Evolutionary conservation across 2,797 vertebrate species (phyloP).

Genomic region (Darevskia nairensis): DNA sequence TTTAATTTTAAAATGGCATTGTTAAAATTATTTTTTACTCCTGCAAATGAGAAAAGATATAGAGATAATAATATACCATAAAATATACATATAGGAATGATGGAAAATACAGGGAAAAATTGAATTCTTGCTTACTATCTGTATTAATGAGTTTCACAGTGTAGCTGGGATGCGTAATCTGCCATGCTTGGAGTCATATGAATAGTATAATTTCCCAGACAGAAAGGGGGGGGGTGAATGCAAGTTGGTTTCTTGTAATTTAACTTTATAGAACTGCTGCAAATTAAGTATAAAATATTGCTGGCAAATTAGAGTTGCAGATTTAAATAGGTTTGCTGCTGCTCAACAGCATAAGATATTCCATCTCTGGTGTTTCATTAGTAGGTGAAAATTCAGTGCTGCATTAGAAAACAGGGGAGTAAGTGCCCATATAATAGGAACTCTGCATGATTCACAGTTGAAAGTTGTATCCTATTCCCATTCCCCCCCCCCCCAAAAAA

Average conservation of each 20-base stretch:
- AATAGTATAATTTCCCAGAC: constrained; percentile 29
- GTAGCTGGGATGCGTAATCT: not conserved
- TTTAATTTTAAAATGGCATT: constrained; percentile 8
- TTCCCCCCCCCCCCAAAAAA: not conserved
- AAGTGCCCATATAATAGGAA: constrained; percentile 11
- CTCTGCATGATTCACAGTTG: constrained; percentile 1
- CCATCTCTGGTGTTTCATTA: constrained; percentile 29
- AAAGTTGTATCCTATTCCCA: not conserved
- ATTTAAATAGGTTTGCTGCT: constrained; percentile 45
- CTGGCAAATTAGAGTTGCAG: constrained; percentile 38
- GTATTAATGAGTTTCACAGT: constrained; percentile 30
- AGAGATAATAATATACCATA: constrained; percentile 29
- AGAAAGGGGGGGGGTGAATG: not conserved
- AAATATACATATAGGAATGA: constrained; percentile 33
- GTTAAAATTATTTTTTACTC: constrained; percentile 41
- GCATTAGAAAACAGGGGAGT: constrained; percentile 2
- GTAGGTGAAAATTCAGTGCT: constrained; percentile 22
- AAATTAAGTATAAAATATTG: constrained; percentile 43
- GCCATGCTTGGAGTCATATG: constrained; percentile 17
- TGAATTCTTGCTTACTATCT: constrained; percentile 16
- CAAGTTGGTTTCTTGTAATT: constrained; percentile 32
- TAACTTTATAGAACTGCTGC: constrained; percentile 36
- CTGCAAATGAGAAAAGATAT: constrained; percentile 5
- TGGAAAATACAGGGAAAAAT: constrained; percentile 35
- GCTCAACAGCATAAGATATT: not conserved